These are phyloP conservation scores for Collichthys lucidus DNA, from an alignment of 2,113 vertebrate species.

Conservation along the genomic window DNA sequence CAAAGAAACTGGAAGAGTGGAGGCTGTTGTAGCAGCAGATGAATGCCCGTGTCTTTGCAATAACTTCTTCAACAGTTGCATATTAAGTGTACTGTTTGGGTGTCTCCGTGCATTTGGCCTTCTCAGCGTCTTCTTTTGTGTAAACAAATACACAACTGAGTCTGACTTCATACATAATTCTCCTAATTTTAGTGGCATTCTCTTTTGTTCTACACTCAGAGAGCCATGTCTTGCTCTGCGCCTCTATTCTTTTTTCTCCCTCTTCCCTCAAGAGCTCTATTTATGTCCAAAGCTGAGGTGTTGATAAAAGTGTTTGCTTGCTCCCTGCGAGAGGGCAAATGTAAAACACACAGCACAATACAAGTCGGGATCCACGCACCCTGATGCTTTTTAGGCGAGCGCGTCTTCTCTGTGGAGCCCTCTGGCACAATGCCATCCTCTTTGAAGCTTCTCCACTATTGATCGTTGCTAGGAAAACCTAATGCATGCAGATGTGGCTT, in stretches of 20 bases:
- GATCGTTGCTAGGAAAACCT: slow-evolving; percentile 55
- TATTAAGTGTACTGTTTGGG: not conserved
- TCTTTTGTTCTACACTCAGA: not conserved
- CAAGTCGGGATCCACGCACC: slow-evolving; percentile 37
- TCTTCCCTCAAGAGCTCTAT: slow-evolving; percentile 22
- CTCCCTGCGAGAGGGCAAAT: slow-evolving; percentile 53
- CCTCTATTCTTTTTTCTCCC: not conserved
- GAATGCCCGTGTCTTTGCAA: not conserved
- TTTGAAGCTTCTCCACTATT: slow-evolving; percentile 76
- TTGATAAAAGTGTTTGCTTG: slow-evolving; percentile 51
- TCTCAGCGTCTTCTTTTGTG: not conserved
- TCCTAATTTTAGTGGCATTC: not conserved
- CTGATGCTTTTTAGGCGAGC: slow-evolving; percentile 33
- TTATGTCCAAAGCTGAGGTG: slow-evolving; percentile 53
- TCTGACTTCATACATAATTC: not conserved
- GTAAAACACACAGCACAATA: slow-evolving; percentile 67
- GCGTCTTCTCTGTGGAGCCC: slow-evolving; percentile 58
- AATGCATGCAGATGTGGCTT: slow-evolving; percentile 67
- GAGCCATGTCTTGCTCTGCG: slow-evolving; percentile 4
- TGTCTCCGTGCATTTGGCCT: not conserved
- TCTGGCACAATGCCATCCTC: slow-evolving; percentile 58
- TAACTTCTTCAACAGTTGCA: not conserved
- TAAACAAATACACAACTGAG: not conserved
- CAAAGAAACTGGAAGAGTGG: not conserved
- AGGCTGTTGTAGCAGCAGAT: not conserved